Evolutionary conservation across 2,113 vertebrate species (phyloP).

Genomic region (Gopherus flavomarginatus): DNA sequence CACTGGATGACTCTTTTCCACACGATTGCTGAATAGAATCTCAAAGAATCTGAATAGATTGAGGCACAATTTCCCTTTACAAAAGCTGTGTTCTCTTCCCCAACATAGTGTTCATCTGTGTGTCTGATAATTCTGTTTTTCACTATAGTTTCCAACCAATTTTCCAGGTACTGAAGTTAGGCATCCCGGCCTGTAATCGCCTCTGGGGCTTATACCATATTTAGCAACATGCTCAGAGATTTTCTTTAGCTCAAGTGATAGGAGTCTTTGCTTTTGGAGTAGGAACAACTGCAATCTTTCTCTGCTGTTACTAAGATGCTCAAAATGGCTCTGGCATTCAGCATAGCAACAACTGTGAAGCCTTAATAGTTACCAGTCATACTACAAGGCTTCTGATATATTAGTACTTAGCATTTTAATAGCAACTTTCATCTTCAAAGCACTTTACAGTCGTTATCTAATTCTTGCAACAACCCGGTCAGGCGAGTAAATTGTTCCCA

Average conservation of each 20-base stretch:
- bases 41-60: too few species aligned
- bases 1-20: too few species aligned
- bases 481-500: background rate
- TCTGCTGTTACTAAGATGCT: background rate
- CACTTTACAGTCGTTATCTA: background rate
- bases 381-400: background rate
- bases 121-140: too few species aligned
- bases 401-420: background rate
- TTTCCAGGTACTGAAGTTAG: too few species aligned
- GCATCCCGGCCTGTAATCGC: too few species aligned
- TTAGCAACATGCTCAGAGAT: background rate
- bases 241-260: fast-evolving
- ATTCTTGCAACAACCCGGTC: fast-evolving
- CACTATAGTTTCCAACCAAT: too few species aligned
- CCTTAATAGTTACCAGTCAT: background rate
- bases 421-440: slow-evolving; percentile 10
- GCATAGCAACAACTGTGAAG: background rate
- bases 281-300: background rate
- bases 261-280: background rate
- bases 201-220: background rate
- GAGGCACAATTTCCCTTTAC: too few species aligned
- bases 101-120: too few species aligned
- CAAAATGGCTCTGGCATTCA: background rate
- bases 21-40: too few species aligned
- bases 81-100: too few species aligned